phyloP scores from a whole-genome alignment of 2,797 vertebrate species.

The Peromyscus attwateri region DNA sequence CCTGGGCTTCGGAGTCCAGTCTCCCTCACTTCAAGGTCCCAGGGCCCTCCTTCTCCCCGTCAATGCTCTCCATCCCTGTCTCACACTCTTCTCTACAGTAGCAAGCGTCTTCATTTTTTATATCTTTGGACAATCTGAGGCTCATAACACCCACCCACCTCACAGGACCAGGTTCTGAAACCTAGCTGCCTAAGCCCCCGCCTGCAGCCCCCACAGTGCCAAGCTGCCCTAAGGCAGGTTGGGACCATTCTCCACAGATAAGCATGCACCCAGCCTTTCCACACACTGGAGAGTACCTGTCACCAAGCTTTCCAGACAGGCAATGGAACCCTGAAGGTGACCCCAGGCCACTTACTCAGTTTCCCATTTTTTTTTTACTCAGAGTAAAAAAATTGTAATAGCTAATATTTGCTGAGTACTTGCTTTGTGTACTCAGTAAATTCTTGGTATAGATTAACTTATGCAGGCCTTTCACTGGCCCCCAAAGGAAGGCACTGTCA shows the following conservation, averaged over 20 bases:
- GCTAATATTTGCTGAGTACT: background rate
- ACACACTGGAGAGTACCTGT: background rate
- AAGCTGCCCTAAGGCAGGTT: background rate
- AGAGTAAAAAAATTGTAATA: background rate
- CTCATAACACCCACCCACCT: slow-evolving; percentile 43
- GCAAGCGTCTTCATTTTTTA: background rate
- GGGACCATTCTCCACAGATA: background rate
- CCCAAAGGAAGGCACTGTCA: background rate
- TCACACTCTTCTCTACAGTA: background rate
- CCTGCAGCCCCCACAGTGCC: too few species aligned
- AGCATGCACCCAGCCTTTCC: background rate
- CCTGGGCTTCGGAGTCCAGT: background rate
- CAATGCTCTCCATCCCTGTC: background rate
- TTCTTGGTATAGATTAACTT: background rate
- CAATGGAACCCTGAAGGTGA: background rate
- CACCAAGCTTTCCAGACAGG: background rate
- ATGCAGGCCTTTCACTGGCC: background rate
- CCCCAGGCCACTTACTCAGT: background rate
- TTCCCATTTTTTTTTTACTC: background rate
- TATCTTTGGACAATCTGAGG: background rate
- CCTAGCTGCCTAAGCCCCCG: background rate
- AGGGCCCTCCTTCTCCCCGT: background rate
- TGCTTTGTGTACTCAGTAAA: background rate
- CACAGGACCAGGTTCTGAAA: slow-evolving; percentile 55
- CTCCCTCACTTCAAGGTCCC: background rate